Base-by-base conservation (phyloP, 2,797 vertebrate genomes). In the Onychomys arenicola region DNA sequence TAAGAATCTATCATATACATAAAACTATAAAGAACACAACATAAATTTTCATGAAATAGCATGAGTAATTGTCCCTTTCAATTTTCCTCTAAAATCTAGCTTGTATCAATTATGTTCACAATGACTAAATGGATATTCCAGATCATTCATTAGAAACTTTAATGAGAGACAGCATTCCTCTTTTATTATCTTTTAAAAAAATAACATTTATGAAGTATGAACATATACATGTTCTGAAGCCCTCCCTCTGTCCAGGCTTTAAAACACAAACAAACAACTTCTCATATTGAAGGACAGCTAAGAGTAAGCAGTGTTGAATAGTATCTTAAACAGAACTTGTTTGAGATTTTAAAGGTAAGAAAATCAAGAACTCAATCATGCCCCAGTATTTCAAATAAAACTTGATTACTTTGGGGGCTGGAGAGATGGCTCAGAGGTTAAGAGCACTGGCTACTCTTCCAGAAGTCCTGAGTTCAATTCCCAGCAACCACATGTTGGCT, bases 361-460 rank as follows among this genome's bases (percentile, higher is more conserved):
- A 55, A 84, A 46, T n/a, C 27, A 95, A 77, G 11, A 55, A 2
- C 34, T 23, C 8, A 9, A 67, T 75, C 77, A 0, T 46, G 6
- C n/a, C 11, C 14, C 69, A 78, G 1, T 37, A 6, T 57, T 49
- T 65, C 75, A 69, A 96, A 57, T 96, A 81, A 95, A 93, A 67
- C 32, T 16, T 16, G 16, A 67, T 32, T 67, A 16, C 32, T 34
- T 34, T 55, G 14, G 55, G 16, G 55, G 55, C 14, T 17, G 16
- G 1, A 55, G 55, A 55, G 55, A 55, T 17, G 55, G 55, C 55
- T 55, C 55, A 17, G 55, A 55, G 16, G 5, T 55, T 55, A 55
- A 55, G 55, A 55, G 55, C 55, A 55, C 55, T 55, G 55, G 4
- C 55, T 55, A 55, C 55, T 55, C 55, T 55, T 55, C 55, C 16